Evolutionary conservation across 2,113 vertebrate genomes (phyloP).

Genomic region (Hippocampus comes): DNA sequence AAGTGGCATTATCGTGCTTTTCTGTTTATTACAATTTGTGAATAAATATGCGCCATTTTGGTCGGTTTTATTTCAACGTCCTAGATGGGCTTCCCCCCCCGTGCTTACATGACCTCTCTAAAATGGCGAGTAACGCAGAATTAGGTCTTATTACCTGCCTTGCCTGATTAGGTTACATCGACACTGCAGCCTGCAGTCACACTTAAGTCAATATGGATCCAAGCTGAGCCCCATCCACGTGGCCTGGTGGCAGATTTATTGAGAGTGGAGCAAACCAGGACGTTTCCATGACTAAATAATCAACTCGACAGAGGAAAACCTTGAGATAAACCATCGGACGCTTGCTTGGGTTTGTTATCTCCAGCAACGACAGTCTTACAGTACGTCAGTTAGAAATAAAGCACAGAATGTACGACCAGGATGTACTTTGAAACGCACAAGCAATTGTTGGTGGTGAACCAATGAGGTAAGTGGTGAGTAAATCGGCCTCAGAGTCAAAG

Average conservation of each 20-base stretch:
- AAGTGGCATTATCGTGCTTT: neutral
- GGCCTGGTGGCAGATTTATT: slow-evolving; percentile 17
- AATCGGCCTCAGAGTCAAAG: too few relatives aligned
- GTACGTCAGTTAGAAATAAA: neutral
- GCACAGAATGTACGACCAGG: neutral
- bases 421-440: neutral
- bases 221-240: neutral
- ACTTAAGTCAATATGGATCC: slow-evolving; percentile 28
- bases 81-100: too few relatives aligned
- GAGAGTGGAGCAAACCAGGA: slow-evolving; percentile 39
- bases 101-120: neutral
- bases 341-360: slow-evolving; percentile 18
- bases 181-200: neutral
- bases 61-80: neutral
- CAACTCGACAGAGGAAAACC: slow-evolving; percentile 14
- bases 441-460: too few relatives aligned
- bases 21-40: neutral
- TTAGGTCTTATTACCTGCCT: slow-evolving; percentile 10
- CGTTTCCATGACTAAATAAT: slow-evolving; percentile 50
- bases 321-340: slow-evolving; percentile 1
- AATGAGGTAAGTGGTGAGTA: too few relatives aligned
- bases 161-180: neutral
- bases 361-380: neutral
- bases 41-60: neutral
- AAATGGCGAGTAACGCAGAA: neutral